phyloP scores from a whole-genome alignment of 92 coral and sea anemone species.

The Blastomussa wellsi region DNA sequence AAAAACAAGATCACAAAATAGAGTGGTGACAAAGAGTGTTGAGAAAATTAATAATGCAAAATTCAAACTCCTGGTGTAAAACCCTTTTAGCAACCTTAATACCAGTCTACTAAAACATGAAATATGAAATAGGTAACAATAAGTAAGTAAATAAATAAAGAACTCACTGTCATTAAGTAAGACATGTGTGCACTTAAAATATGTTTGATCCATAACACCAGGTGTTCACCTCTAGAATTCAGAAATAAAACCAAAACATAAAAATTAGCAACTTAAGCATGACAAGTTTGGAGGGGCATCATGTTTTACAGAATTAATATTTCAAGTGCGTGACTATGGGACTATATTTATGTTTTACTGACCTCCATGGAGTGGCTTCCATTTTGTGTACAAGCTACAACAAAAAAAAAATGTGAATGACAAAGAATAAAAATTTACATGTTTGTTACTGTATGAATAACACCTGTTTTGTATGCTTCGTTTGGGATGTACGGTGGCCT shows the following conservation, averaged over 20 bases:
- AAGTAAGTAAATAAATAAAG: not conserved
- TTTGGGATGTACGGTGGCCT: too few relatives aligned
- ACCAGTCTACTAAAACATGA: too few relatives aligned
- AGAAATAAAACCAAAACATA: not conserved
- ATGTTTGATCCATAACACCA: slow-evolving; percentile 81
- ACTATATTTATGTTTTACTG: not conserved
- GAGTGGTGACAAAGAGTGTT: too few relatives aligned
- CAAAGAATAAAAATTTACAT: not conserved
- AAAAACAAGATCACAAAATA: too few relatives aligned
- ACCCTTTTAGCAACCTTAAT: too few relatives aligned
- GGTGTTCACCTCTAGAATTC: slow-evolving; percentile 65
- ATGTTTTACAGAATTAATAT: not conserved
- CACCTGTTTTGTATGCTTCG: too few relatives aligned
- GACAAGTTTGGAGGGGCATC: not conserved
- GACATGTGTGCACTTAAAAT: slow-evolving; percentile 86
- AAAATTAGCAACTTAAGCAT: not conserved
- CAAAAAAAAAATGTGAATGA: not conserved
- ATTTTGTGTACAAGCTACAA: slow-evolving; percentile 84
- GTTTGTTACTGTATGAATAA: too few relatives aligned
- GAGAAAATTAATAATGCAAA: too few relatives aligned
- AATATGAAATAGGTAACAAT: too few relatives aligned
- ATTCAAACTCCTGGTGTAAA: too few relatives aligned
- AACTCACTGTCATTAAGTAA: slow-evolving; percentile 95
- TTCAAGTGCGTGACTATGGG: not conserved
- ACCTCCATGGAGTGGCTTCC: slow-evolving; percentile 92